Conservation (phyloP, 2,113 vertebrate species). For the Thermophis baileyi region DNA sequence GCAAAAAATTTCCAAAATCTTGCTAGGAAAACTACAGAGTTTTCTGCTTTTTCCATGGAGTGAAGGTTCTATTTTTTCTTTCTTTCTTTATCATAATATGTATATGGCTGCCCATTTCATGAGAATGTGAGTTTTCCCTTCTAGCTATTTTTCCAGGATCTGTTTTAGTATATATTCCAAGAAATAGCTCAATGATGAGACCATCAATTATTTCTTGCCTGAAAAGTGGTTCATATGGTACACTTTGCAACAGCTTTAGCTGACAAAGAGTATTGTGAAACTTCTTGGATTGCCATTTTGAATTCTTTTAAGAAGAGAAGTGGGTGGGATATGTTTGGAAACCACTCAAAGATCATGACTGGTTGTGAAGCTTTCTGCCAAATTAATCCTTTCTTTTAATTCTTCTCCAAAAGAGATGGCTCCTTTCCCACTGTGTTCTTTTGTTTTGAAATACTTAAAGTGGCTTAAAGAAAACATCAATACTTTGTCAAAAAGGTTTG, state of each 20-base stretch:
- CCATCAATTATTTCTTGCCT: conserved; percentile 3
- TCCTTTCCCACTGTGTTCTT: not conserved
- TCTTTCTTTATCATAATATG: not conserved
- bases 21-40: not conserved
- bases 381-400: conserved; percentile 4
- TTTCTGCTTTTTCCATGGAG: not conserved
- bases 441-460: not conserved
- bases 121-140: not conserved
- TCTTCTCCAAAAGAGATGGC: conserved; percentile 14
- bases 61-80: not conserved
- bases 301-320: conserved; percentile 17
- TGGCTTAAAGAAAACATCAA: not conserved
- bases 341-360: conserved; percentile 18
- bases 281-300: not conserved
- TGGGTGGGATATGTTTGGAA: not conserved
- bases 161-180: not conserved
- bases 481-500: not conserved
- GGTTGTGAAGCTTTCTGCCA: not conserved
- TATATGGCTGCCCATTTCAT: not conserved
- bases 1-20: not conserved
- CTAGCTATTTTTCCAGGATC: not conserved
- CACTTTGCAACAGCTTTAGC: conserved; percentile 12
- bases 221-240: not conserved
- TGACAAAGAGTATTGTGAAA: conserved; percentile 7
- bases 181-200: conserved; percentile 2